Evolutionary conservation across 2,888 invertebrate species (phyloP).

Genomic region (Macaria notata): DNA sequence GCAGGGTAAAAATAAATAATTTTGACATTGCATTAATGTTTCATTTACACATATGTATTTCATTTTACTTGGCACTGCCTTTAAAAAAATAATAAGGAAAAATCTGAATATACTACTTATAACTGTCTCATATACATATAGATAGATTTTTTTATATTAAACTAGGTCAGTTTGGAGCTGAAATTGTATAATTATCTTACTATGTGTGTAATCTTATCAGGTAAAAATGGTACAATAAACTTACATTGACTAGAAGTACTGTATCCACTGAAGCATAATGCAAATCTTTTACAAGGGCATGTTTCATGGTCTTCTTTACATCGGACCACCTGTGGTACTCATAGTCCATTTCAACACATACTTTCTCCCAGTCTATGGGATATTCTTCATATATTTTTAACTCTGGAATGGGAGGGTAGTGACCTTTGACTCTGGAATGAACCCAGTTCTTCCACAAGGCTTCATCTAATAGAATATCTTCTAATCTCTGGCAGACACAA

Average conservation of each 20-base stretch:
- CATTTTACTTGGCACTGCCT: too few relatives aligned
- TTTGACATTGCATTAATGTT: too few relatives aligned
- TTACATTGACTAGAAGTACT: constrained; percentile 80
- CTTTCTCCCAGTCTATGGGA: constrained; percentile 77
- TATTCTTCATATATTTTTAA: constrained; percentile 61
- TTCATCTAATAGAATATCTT: constrained; percentile 79
- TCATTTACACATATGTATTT: too few relatives aligned
- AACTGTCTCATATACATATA: too few relatives aligned
- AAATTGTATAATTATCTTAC: too few relatives aligned
- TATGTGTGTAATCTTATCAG: too few relatives aligned
- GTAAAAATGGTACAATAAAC: constrained; percentile 35
- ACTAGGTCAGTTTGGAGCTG: too few relatives aligned
- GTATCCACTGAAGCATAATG: constrained; percentile 84
- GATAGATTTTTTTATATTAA: too few relatives aligned
- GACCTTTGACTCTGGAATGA: constrained; percentile 63
- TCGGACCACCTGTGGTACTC: constrained; percentile 81
- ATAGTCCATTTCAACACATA: constrained; percentile 84
- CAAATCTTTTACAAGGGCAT: constrained; percentile 74
- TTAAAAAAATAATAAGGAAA: too few relatives aligned
- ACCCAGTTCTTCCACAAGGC: constrained; percentile 81
- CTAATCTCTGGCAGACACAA: constrained; percentile 80
- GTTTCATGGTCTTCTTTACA: constrained; percentile 65
- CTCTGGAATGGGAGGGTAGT: constrained; percentile 64
- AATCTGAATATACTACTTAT: too few relatives aligned
- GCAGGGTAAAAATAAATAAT: too few relatives aligned